Evolutionary conservation across 1,140 invertebrate genomes (phyloP).

Genomic region (Drosophila sp.): DNA sequence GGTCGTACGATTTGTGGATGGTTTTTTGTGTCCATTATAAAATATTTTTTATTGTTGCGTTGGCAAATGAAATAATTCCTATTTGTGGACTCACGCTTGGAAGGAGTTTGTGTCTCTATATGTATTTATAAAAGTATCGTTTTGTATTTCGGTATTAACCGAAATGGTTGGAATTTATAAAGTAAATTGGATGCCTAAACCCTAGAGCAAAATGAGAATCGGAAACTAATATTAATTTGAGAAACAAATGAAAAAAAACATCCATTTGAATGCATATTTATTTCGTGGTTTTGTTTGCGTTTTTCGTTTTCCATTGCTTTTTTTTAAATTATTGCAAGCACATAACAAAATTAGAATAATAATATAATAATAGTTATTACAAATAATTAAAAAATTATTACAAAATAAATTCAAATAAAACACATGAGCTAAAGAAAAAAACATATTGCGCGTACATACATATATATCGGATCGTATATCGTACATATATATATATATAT

Average conservation of each 20-base stretch:
- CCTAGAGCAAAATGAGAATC: neutral
- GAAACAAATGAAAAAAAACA: slow-evolving; percentile 25
- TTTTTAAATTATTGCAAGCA: slow-evolving; percentile 68
- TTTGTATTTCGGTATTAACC: neutral
- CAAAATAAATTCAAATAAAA: slow-evolving; percentile 80
- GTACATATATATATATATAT: slow-evolving; percentile 12
- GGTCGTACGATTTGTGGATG: slow-evolving; percentile 68
- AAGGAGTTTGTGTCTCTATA: slow-evolving; percentile 55
- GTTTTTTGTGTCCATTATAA: slow-evolving; percentile 32
- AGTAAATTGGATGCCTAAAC: slow-evolving; percentile 12
- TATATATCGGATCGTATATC: slow-evolving; percentile 51
- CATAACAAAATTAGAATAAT: slow-evolving; percentile 74
- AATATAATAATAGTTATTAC: slow-evolving; percentile 60
- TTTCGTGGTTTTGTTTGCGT: slow-evolving; percentile 67
- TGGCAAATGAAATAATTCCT: slow-evolving; percentile 57
- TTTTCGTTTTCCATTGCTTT: slow-evolving; percentile 58
- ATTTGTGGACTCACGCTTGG: slow-evolving; percentile 56
- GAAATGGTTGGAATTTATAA: slow-evolving; percentile 1
- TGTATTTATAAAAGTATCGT: neutral
- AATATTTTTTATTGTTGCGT: slow-evolving; percentile 47
- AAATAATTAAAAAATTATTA: slow-evolving; percentile 74
- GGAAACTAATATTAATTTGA: slow-evolving; percentile 20
- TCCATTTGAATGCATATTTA: slow-evolving; percentile 25
- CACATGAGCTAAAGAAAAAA: slow-evolving; percentile 72
- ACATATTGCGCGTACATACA: slow-evolving; percentile 26